These are phyloP conservation scores for Coptodon rendalli DNA, from an alignment of 2,113 vertebrate species.

Conservation along the genomic window DNA sequence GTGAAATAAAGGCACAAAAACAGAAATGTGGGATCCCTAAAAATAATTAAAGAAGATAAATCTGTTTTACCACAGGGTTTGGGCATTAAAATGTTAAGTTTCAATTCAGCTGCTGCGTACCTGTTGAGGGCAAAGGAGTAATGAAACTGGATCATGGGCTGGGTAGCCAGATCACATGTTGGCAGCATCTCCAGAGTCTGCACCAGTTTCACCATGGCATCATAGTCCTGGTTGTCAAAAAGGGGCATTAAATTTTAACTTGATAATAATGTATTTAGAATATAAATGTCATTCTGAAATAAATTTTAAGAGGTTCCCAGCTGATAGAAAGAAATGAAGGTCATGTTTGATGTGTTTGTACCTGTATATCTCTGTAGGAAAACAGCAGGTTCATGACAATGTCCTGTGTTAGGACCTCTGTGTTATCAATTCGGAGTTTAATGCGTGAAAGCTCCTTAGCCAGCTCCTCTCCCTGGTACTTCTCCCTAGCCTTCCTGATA, in stretches of 20 bases:
- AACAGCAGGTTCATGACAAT: conserved; percentile 93
- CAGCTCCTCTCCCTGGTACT: conserved; percentile 90
- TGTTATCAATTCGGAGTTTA: conserved; percentile 90
- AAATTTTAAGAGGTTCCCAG: not conserved
- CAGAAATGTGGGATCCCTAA: not conserved
- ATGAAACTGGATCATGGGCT: conserved; percentile 95
- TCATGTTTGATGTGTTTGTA: conserved; percentile 32
- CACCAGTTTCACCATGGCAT: conserved; percentile 94
- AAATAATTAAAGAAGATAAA: not conserved
- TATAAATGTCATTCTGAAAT: not conserved
- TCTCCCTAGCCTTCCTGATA: conserved; percentile 89
- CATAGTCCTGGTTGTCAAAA: conserved; percentile 80
- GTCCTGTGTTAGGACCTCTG: conserved; percentile 88
- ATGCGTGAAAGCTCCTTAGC: conserved; percentile 87
- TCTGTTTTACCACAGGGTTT: not conserved
- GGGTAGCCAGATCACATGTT: conserved; percentile 87
- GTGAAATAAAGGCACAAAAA: not conserved
- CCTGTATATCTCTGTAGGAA: conserved; percentile 96
- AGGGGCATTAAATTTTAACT: not conserved
- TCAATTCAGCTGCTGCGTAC: conserved; percentile 50
- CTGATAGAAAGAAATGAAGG: not conserved
- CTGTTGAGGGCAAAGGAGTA: conserved; percentile 94
- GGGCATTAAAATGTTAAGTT: not conserved
- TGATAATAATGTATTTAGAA: too few relatives aligned
- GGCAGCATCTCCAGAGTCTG: conserved; percentile 91